Evolutionary conservation across 2,113 vertebrate species (phyloP), one percentile per base, ranked within the genome.

Genomic region (Hymenochirus boettgeri): DNA sequence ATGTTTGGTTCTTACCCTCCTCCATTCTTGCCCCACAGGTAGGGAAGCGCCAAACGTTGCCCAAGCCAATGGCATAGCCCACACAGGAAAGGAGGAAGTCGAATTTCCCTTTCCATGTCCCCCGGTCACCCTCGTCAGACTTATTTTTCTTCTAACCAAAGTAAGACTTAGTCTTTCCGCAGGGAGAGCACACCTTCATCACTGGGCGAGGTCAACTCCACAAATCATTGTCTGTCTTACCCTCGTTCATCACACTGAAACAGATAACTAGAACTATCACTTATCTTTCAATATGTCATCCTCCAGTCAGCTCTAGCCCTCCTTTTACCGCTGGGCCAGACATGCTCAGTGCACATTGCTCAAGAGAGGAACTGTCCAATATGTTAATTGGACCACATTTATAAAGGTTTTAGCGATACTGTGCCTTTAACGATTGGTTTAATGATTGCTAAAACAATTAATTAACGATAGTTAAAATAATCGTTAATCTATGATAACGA

Each of bases 1-100:
- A n/a, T n/a, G n/a, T 15, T 7, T 11, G 3, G 18, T 9, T 60
- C 83, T 88, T 73, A 94, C n/a, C 93, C 93, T 84, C 92, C 92
- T 66, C 93, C 93, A 0, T 95, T 96, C 74, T 95, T 96, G 61
- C 92, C 92, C 2, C 93, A 96, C 60, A 96, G 88, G 71, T 96
- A 96, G 0, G 93, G 93, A 96, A 96, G 62, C 92, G 86, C 93
- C 93, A 96, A 45, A 96, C 92, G 0, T 95, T 95, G 54, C 93
- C 93, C 33, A 96, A 81, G 3, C 92, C 92, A 0, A 93, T 95
- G 53, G 92, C 92, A 1, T 93, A 94, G 42, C 92, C 93, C 33
- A 95, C 83, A 1, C 92, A 94, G 4, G 93, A 96, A 59, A 96
- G 79, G 66, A 96, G 71, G 75, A 96, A 96, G 70, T 96, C 93